Conservation (phyloP, 2,797 vertebrate genomes). For the Phalanger gymnotis region DNA sequence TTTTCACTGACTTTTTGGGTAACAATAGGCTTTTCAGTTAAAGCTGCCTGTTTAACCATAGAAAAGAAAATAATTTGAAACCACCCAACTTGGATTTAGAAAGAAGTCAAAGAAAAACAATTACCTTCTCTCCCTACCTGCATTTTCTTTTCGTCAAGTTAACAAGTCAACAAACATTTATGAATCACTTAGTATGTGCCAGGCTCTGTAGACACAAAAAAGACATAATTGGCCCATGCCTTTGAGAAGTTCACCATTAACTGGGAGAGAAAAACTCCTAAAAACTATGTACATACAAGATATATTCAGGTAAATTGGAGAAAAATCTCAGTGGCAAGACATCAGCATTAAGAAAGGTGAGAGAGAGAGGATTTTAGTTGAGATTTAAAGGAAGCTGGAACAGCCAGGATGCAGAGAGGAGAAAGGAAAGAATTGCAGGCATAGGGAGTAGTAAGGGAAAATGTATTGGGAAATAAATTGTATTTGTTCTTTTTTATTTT, state of each 20-base stretch:
- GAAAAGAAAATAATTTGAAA: background rate
- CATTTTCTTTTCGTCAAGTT: background rate
- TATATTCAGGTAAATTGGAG: background rate
- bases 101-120: background rate
- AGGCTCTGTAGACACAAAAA: background rate
- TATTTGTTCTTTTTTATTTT: background rate
- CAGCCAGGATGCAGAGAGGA: background rate
- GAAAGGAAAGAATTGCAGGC: too few species aligned
- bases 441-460: too few species aligned
- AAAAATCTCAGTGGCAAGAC: background rate
- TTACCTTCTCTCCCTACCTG: background rate
- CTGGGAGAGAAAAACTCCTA: background rate
- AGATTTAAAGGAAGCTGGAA: background rate
- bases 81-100: background rate
- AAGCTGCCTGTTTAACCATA: background rate
- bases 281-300: background rate
- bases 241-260: background rate
- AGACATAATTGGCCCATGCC: background rate
- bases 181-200: background rate
- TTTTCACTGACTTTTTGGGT: background rate
- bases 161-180: background rate
- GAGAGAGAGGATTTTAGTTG: background rate
- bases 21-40: background rate
- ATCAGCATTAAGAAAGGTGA: background rate
- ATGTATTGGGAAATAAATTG: too few species aligned